Conservation (phyloP, 1,140 invertebrate species). For the Telenomus remus region DNA sequence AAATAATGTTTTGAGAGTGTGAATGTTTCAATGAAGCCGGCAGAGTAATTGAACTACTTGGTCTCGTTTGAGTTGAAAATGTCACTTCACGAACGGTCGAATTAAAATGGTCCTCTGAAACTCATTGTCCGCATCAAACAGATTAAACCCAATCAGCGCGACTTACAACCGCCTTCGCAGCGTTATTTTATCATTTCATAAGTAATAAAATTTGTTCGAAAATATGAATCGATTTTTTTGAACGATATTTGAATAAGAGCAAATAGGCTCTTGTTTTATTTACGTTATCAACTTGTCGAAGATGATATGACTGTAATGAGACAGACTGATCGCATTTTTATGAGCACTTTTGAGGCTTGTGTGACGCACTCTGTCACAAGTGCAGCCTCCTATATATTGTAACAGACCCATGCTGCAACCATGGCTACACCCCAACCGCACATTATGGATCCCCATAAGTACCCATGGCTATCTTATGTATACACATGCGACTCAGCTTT, state of each 20-base stretch:
- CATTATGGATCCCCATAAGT: slow-evolving; percentile 56
- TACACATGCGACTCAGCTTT: slow-evolving; percentile 20
- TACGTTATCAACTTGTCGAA: slow-evolving; percentile 34
- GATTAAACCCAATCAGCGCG: slow-evolving; percentile 70
- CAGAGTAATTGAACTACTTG: slow-evolving; percentile 42
- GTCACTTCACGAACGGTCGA: slow-evolving; percentile 56
- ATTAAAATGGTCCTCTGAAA: slow-evolving; percentile 72
- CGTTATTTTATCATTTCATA: slow-evolving; percentile 50
- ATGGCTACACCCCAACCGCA: slow-evolving; percentile 58
- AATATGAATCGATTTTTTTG: too few relatives aligned
- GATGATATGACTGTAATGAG: slow-evolving; percentile 31
- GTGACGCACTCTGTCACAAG: slow-evolving; percentile 31
- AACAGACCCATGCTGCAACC: slow-evolving; percentile 46
- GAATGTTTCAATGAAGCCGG: slow-evolving; percentile 24
- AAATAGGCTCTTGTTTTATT: too few relatives aligned
- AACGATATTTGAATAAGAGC: too few relatives aligned
- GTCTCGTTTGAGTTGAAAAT: slow-evolving; percentile 50
- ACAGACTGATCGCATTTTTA: slow-evolving; percentile 49
- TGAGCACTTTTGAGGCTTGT: slow-evolving; percentile 43
- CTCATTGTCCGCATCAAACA: slow-evolving; percentile 71
- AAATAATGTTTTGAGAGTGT: too few relatives aligned
- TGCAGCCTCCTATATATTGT: slow-evolving; percentile 50
- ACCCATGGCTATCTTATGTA: slow-evolving; percentile 52
- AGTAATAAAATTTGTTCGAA: too few relatives aligned
- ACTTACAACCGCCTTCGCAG: slow-evolving; percentile 31